Percentiles rank a stretch among this genome's conserved stretches.
Conservation (phyloP, 2,888 invertebrate genomes). For the Spodoptera littoralis region DNA sequence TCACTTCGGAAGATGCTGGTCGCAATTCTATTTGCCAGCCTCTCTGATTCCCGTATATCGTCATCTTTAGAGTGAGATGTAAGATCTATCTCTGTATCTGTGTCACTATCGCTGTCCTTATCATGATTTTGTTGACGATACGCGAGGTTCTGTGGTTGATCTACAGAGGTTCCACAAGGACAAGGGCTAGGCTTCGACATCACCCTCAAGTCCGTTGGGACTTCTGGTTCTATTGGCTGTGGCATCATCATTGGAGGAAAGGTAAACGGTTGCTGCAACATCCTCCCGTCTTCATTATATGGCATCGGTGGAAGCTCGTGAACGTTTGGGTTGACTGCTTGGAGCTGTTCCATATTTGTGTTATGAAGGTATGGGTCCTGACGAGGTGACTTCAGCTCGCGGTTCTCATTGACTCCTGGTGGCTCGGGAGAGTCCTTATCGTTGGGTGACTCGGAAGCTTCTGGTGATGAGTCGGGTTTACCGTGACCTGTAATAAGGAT, state of each 20-base stretch:
- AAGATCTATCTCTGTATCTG: slow-evolving; percentile 85
- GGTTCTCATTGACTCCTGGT: slow-evolving; percentile 67
- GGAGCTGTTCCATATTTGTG: slow-evolving; percentile 69
- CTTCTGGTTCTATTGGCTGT: slow-evolving; percentile 74
- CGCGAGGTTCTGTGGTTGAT: slow-evolving; percentile 82
- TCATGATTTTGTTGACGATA: slow-evolving; percentile 73
- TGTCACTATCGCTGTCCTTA: slow-evolving; percentile 81
- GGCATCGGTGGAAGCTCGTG: slow-evolving; percentile 76
- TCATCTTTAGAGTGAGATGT: slow-evolving; percentile 87
- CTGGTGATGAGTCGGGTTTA: slow-evolving; percentile 84
- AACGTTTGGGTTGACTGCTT: slow-evolving; percentile 59
- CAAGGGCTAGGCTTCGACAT: slow-evolving; percentile 76
- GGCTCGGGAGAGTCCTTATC: slow-evolving; percentile 83
- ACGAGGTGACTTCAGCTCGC: slow-evolving; percentile 77
- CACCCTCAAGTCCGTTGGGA: slow-evolving; percentile 82
- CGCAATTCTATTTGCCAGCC: slow-evolving; percentile 81
- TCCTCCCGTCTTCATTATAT: slow-evolving; percentile 77
- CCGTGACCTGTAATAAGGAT: slow-evolving; percentile 73
- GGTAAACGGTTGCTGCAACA: slow-evolving; percentile 76
- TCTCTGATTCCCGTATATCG: slow-evolving; percentile 81
- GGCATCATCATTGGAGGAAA: slow-evolving; percentile 79
- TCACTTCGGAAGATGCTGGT: slow-evolving; percentile 84
- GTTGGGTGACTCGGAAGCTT: slow-evolving; percentile 79
- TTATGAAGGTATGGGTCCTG: slow-evolving; percentile 79
- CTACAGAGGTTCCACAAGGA: slow-evolving; percentile 68